Evolutionary conservation across 2,113 vertebrate species (phyloP), one percentile per base, ranked within the genome.

Genomic region (Chaetorhynchus papuensis): DNA sequence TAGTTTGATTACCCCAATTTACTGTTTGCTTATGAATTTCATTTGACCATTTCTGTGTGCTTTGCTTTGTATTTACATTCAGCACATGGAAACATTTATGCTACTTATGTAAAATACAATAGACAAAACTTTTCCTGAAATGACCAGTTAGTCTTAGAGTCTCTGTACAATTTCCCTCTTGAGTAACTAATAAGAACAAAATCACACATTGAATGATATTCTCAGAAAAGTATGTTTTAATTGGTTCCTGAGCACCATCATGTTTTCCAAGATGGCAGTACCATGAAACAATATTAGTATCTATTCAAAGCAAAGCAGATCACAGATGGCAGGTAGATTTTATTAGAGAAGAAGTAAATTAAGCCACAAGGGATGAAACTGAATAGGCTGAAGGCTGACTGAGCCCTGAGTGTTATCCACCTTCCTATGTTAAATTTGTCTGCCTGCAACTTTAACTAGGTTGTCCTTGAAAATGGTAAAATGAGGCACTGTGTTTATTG

Each of bases 271-370:
- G 78, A 92, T 96, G 94, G 97, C 77, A 96, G 90, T 35, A 80
- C 50, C 31, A 74, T 0, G 37, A 91, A 95, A 87, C 78, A 86
- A 83, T 87, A 96, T 96, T 95, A 93, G 83, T 95, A 95, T 88
- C 92, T 96, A 96, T 95, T 96, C 97, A 96, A 96, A 92, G 93
- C 89, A 91, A 95, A 93, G 83, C 83, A 88, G 86, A 96, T 93
- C 93, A 97, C 92, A 97, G 93, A 94, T 97, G 91, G 95, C 80
- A 95, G 91, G 95, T 95, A 96, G 93, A 96, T 97, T 97, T 96
- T 97, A 96, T 96, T 90, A 96, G 79, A 95, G 86, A 90, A 69
- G 91, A 93, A 93, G 75, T 96, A 97, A 97, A 97, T 97, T 95
- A 97, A 97, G 95, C 86, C 97, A 96, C 97, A 79, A 90, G 96